Conservation (phyloP, 1,140 invertebrate genomes). For the Bacillus rossius region DNA sequence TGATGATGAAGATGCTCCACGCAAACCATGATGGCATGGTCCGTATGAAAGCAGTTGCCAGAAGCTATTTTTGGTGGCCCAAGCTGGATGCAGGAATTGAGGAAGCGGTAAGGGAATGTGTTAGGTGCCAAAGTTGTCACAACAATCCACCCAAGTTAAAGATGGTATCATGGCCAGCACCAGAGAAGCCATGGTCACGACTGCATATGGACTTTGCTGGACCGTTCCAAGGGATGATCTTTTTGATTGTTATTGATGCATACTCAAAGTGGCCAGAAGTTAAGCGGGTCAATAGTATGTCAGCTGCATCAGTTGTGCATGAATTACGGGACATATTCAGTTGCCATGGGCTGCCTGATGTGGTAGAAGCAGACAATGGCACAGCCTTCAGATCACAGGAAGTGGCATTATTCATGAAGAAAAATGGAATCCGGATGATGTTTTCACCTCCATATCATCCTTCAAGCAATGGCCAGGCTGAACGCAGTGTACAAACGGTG, state of each 20-base stretch:
- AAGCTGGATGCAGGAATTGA: conserved; percentile 44
- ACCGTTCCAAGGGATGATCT: conserved; percentile 26
- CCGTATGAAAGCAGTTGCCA: conserved; percentile 47
- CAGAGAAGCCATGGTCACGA: conserved; percentile 13
- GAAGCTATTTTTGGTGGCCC: conserved; percentile 48
- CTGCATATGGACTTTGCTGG: conserved; percentile 37
- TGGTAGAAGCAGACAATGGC: conserved; percentile 19
- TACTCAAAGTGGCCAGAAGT: conserved; percentile 35
- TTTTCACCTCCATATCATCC: conserved; percentile 34
- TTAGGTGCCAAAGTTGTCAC: conserved; percentile 32
- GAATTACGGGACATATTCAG: neutral
- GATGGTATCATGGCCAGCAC: neutral
- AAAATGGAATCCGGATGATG: conserved; percentile 30
- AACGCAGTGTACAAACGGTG: conserved; percentile 19
- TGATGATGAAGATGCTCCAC: conserved; percentile 34
- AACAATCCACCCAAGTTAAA: conserved; percentile 7
- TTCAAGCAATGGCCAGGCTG: conserved; percentile 36
- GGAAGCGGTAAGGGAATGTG: conserved; percentile 39
- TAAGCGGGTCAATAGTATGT: neutral
- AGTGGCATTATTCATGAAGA: conserved; percentile 30
- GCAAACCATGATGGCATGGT: conserved; percentile 45
- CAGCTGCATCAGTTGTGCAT: neutral
- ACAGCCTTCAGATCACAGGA: conserved; percentile 23
- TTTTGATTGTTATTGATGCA: conserved; percentile 34
- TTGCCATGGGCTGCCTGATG: conserved; percentile 12